phyloP scores from a whole-genome alignment of 2,888 invertebrate genomes.

The Hybos culiciformis region DNA sequence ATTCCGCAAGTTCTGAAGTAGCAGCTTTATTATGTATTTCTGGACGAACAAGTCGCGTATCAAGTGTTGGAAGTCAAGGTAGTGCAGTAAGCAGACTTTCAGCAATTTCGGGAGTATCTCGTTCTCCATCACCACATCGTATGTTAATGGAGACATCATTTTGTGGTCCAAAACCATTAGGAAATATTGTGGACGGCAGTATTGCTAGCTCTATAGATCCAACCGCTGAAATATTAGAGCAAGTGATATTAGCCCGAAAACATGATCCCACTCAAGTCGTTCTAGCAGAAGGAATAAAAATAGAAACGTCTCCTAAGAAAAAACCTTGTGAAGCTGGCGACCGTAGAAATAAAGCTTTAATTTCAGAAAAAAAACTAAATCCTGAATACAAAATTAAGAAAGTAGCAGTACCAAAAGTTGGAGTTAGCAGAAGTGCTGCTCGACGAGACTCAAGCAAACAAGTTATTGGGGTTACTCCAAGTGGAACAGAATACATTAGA shows the following conservation, averaged over 20 bases:
- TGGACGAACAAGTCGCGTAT: conserved; percentile 67
- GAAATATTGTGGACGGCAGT: conserved; percentile 39
- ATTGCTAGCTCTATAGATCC: conserved; percentile 38
- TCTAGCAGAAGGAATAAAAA: conserved; percentile 46
- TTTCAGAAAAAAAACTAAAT: conserved; percentile 5
- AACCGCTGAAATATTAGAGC: conserved; percentile 42
- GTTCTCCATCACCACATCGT: conserved; percentile 81
- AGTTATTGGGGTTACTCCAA: conserved; percentile 31
- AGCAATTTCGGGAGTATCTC: conserved; percentile 42
- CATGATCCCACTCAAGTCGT: conserved; percentile 51
- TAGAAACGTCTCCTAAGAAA: conserved; percentile 31
- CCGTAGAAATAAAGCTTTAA: conserved; percentile 14
- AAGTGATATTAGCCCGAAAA: conserved; percentile 44
- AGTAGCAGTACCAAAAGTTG: conserved; percentile 9
- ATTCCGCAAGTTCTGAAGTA: conserved; percentile 64
- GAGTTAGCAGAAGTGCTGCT: conserved; percentile 16
- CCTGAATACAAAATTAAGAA: conserved; percentile 9
- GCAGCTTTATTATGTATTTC: conserved; percentile 58
- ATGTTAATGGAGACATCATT: conserved; percentile 83
- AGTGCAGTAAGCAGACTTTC: conserved; percentile 47
- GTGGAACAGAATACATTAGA: conserved; percentile 43
- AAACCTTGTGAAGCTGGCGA: conserved; percentile 24
- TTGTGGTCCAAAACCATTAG: conserved; percentile 66
- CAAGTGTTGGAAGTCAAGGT: conserved; percentile 70
- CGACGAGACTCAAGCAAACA: conserved; percentile 10